Conservation (phyloP, 2,888 invertebrate species). For the Callimorpha dominula region DNA sequence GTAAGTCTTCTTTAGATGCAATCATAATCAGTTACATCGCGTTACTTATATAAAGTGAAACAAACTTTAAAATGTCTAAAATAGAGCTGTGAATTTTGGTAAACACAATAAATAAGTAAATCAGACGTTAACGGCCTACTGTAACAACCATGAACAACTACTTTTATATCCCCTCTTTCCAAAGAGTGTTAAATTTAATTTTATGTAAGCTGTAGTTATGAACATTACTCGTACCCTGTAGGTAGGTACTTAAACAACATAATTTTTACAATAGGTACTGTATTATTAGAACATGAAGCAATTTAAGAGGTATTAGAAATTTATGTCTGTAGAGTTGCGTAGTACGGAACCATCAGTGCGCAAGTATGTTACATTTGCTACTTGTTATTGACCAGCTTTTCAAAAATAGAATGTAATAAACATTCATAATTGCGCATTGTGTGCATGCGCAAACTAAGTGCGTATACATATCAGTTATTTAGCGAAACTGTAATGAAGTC, state of each 20-base stretch:
- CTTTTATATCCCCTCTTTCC: too few relatives aligned
- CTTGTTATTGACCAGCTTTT: not conserved
- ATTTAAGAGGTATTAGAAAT: constrained; percentile 1
- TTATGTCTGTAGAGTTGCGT: not conserved
- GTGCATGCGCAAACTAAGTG: not conserved
- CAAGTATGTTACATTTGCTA: not conserved
- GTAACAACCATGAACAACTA: not conserved
- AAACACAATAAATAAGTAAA: not conserved
- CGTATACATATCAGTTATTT: not conserved
- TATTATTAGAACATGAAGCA: not conserved
- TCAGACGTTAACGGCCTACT: not conserved
- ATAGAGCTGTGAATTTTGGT: not conserved
- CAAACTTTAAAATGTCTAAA: not conserved
- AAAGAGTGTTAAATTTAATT: too few relatives aligned
- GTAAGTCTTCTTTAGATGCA: not conserved
- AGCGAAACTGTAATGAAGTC: too few relatives aligned
- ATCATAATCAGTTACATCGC: not conserved
- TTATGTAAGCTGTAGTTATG: not conserved
- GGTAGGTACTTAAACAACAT: not conserved
- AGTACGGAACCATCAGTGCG: constrained; percentile 5
- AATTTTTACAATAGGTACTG: not conserved
- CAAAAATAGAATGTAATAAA: constrained; percentile 6
- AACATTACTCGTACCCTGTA: not conserved
- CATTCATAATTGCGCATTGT: constrained; percentile 3
- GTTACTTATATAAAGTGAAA: not conserved